phyloP scores from a whole-genome alignment of 2,888 invertebrate species.

The Stegana nigrithorax region DNA sequence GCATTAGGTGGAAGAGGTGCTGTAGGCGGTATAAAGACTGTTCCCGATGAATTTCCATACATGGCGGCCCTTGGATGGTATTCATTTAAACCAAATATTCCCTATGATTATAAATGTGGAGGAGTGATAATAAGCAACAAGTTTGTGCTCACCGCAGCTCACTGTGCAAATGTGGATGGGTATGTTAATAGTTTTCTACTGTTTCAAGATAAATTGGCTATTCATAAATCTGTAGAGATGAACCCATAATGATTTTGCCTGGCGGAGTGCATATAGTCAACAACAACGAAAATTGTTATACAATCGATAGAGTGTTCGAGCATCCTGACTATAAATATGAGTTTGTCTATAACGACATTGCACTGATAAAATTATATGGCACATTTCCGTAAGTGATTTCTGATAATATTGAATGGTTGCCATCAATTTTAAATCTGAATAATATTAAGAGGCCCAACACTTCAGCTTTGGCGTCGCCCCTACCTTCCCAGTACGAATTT shows the following conservation, averaged over 20 bases:
- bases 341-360: conserved; percentile 16
- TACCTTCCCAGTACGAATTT: background rate
- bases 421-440: too few species aligned
- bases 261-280: conserved; percentile 12
- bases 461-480: background rate
- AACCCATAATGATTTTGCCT: conserved; percentile 3
- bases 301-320: conserved; percentile 2
- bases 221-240: background rate
- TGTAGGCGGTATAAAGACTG: conserved; percentile 16
- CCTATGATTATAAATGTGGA: conserved; percentile 15
- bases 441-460: too few species aligned
- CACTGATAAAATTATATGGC: conserved; percentile 3
- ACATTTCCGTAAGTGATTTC: background rate
- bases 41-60: conserved; percentile 21
- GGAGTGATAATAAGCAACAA: conserved; percentile 7
- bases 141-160: conserved; percentile 17
- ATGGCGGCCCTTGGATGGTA: conserved; percentile 19
- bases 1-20: background rate
- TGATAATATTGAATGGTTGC: background rate
- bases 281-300: background rate
- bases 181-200: background rate
- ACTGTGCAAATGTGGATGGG: conserved; percentile 18
- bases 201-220: background rate
- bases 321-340: conserved; percentile 15
- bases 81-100: background rate